Evolutionary conservation across 1,140 invertebrate genomes (phyloP), one percentile per base, ranked within the genome.

Genomic region (Trichonephila clavata): DNA sequence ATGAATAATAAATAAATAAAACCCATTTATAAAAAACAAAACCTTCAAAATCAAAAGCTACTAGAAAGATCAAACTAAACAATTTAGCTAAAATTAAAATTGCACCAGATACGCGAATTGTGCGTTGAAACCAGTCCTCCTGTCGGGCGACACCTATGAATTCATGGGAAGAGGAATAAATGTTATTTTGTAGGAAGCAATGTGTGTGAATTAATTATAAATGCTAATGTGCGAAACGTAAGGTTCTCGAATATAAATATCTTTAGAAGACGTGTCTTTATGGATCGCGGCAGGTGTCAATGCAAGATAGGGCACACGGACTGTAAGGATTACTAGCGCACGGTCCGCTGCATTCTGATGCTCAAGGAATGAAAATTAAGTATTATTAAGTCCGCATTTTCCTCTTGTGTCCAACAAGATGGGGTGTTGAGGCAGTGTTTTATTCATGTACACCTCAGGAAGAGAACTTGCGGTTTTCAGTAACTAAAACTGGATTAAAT

Each of bases 241-340:
- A 32, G 27, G 24, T 24, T 27, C 0, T 24, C 27, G 43, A 77
- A 77, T 77, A 77, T 77, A 77, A 77, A 77, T 77, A 77, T 77
- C 68, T 18, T 77, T 32, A 27, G 27, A 8, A 24, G 27, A 10
- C 27, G 8, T 13, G 68, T 77, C 68, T 77, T 50, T 77, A 27
- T 77, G 68, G 68, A 77, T 32, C 24, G 68, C 18, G 27, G 68
- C 68, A 77, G 68, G 68, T 77, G 68, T 77, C 68, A 77, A 77
- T 77, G 68, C 16, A 39, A 77, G 68, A 77, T 77, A 77, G 68
- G 68, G 27, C 68, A 16, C 68, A 18, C 24, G 68, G 68, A 77
- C 27, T 18, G 16, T 14, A 14, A 13, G 68, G 68, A 77, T 77
- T 77, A 77, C 68, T 32, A 32, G 27, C 68, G 5, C 68, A 39